A percentile compares a stretch with the other conserved stretches of the same genome.
These are phyloP conservation scores for Calyptomena viridis DNA, from an alignment of 2,113 vertebrate species.

Conservation along the genomic window DNA sequence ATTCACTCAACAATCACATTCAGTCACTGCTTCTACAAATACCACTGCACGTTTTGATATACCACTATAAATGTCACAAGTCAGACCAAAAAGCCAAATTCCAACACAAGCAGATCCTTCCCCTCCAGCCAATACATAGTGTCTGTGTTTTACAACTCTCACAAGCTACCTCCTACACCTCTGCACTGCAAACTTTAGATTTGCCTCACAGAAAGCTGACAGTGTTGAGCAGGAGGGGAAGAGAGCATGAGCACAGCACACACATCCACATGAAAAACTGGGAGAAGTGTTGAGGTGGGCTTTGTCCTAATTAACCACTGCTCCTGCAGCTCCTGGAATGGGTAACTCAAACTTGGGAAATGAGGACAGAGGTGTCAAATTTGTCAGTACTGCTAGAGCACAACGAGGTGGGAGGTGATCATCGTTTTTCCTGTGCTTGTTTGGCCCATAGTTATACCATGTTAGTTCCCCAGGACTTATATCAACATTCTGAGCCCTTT, in stretches of 20 bases:
- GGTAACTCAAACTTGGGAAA: not conserved
- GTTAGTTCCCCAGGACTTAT: not conserved
- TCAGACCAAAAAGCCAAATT: not conserved
- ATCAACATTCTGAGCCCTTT: not conserved
- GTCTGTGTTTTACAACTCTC: not conserved
- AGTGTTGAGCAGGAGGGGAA: not conserved
- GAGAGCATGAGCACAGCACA: accelerated
- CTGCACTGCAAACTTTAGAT: not conserved
- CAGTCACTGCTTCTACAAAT: not conserved
- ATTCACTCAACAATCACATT: not conserved
- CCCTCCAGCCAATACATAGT: not conserved
- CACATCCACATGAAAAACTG: not conserved
- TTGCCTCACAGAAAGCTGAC: not conserved
- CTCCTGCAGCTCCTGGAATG: not conserved
- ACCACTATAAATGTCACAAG: not conserved
- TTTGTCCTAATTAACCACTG: not conserved
- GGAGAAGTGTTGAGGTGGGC: not conserved
- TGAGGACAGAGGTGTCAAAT: not conserved
- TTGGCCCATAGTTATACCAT: accelerated
- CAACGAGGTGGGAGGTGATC: not conserved
- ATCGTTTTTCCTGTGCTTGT: accelerated
- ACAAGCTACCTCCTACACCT: not conserved
- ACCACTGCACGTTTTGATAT: not conserved
- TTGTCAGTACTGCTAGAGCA: not conserved
- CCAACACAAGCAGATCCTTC: not conserved